These are phyloP conservation scores for Pollimyrus isidori DNA, from an alignment of 2,113 vertebrate species.

Conservation along the genomic window DNA sequence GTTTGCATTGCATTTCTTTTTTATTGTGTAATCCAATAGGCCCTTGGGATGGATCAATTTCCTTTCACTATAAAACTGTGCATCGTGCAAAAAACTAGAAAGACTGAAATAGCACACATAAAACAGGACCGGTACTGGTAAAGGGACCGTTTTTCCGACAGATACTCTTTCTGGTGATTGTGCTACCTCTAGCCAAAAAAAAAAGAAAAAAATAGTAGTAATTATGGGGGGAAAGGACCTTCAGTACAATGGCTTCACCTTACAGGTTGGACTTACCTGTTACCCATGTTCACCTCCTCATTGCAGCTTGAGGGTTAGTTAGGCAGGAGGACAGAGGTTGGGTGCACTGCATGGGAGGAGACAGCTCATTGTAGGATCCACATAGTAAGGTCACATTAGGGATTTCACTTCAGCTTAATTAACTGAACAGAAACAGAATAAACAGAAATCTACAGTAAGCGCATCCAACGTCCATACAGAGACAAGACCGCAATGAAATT, in stretches of 20 bases:
- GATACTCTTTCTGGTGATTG: background rate
- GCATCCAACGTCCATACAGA: background rate
- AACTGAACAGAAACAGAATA: background rate
- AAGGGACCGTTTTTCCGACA: background rate
- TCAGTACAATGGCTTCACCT: background rate
- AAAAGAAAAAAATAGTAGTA: background rate
- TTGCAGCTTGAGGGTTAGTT: background rate
- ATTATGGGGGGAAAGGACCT: background rate
- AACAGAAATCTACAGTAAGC: background rate
- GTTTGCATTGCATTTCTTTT: constrained; percentile 1
- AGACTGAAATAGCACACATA: background rate
- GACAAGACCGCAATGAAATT: background rate
- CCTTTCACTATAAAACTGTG: constrained; percentile 8
- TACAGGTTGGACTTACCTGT: background rate
- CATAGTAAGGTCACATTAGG: background rate
- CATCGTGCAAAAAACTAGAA: background rate
- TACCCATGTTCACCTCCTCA: background rate
- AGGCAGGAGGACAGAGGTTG: background rate
- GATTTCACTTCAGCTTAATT: background rate
- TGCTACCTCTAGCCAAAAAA: background rate
- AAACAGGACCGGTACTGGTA: background rate
- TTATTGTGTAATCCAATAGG: constrained; percentile 1
- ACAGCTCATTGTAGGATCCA: background rate
- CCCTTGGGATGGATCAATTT: background rate
- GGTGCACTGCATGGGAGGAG: background rate